Evolutionary conservation across 2,113 vertebrate species (phyloP), one percentile per base, ranked within the genome.

Genomic region (Colaptes auratus): DNA sequence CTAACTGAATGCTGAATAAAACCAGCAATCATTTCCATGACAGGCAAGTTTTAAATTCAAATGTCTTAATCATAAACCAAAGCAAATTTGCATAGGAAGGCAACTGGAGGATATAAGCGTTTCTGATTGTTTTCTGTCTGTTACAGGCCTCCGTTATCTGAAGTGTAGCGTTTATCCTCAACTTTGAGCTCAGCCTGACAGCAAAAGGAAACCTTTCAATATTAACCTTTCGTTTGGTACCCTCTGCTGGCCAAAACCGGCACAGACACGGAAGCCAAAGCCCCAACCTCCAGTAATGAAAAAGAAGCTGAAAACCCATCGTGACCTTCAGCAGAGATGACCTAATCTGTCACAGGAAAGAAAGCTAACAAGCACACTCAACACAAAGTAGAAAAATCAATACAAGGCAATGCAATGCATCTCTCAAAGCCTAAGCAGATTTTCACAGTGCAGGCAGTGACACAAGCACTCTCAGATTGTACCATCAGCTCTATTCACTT

Each of bases 161-260:
- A 88, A 87, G n/a, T 8, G 7, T 27, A 87, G 33, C 50, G 83
- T 92, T 59, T 70, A 16, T n/a, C 20, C 33, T 42, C 16, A 58
- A 35, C 44, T 77, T 69, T 8, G 50, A 79, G 84, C 59, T 17
- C 67, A 60, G 42, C 18, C 44, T 36, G 69, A 21, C 16, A 53
- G 48, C 42, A 8, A 1, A 9, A 44, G 25, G 3, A 44, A 72
- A 35, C 39, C 60, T 81, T 31, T 35, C 15, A 19, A 0, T 15
- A 21, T 92, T 96, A 94, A 84, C 88, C 59, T 96, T 96, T 86
- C 95, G 50, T 93, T 39, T 74, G 76, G 71, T 86, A 69, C 93
- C 97, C 93, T 95, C 96, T 96, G 86, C 96, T 96, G 97, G 96
- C 77, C 74, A 42, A 75, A 86, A 9, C 5, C 18, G 81, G 93